Evolutionary conservation across 2,113 vertebrate genomes (phyloP).

Genomic region (Malaclemys terrapin): DNA sequence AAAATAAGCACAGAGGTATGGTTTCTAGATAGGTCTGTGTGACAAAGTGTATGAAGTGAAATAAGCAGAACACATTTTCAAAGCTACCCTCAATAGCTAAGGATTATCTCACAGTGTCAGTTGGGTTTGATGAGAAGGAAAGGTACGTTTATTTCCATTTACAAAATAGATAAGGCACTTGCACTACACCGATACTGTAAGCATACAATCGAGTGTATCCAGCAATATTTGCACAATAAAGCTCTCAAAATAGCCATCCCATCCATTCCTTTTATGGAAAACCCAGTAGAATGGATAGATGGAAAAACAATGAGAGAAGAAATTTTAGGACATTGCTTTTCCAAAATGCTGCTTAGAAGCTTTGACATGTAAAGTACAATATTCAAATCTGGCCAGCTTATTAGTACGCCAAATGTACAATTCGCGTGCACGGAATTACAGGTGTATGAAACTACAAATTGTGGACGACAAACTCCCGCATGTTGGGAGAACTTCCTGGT

Average conservation of each 20-base stretch:
- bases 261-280: not conserved
- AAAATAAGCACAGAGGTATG: slow-evolving; percentile 8
- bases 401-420: not conserved
- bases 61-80: rapidly evolving
- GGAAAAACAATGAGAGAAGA: not conserved
- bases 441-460: not conserved
- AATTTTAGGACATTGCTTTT: not conserved
- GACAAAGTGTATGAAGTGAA: not conserved
- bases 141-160: not conserved
- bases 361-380: not conserved
- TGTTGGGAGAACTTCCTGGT: not conserved
- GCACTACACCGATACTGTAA: not conserved
- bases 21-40: not conserved
- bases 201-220: not conserved
- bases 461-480: not conserved
- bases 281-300: not conserved
- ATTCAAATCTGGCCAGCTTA: not conserved
- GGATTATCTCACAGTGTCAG: not conserved
- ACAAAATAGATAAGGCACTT: rapidly evolving
- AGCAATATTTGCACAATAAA: not conserved
- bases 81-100: not conserved
- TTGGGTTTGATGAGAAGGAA: not conserved
- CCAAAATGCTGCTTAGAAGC: not conserved
- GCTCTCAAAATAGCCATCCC: not conserved
- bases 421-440: not conserved